A percentile compares a stretch with the other conserved stretches of the same genome.
These are phyloP conservation scores for Ditula angustiorana DNA, from an alignment of 2,888 invertebrate species.

Conservation along the genomic window DNA sequence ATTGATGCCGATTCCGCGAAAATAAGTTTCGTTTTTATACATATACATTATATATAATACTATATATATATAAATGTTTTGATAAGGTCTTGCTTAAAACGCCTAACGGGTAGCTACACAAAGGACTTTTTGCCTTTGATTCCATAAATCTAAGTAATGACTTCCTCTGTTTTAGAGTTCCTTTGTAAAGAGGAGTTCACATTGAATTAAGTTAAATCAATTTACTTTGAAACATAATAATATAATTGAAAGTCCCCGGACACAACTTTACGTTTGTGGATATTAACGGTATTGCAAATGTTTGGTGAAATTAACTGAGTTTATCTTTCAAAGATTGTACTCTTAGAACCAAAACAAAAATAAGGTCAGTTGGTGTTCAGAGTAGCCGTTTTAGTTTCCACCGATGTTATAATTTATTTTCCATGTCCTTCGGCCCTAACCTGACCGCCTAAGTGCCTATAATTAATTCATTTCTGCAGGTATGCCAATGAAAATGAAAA, in stretches of 20 bases:
- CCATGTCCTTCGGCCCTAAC: too few species aligned
- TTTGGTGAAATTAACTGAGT: background rate
- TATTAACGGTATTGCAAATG: background rate
- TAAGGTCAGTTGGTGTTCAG: too few species aligned
- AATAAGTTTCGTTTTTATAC: background rate
- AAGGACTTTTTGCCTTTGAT: slow-evolving; percentile 57
- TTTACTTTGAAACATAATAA: background rate
- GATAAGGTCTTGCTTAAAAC: slow-evolving; percentile 31
- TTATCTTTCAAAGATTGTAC: background rate
- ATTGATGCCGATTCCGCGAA: background rate
- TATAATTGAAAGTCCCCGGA: slow-evolving; percentile 3
- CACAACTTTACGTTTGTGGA: background rate
- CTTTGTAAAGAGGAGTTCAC: slow-evolving; percentile 24
- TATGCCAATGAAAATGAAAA: too few species aligned
- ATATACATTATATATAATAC: background rate
- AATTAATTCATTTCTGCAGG: too few species aligned
- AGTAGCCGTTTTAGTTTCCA: too few species aligned
- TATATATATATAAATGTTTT: slow-evolving; percentile 8
- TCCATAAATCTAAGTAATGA: slow-evolving; percentile 80
- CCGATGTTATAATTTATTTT: too few species aligned
- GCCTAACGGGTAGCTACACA: slow-evolving; percentile 45
- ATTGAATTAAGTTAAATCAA: background rate
- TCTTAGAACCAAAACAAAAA: background rate
- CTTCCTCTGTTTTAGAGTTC: slow-evolving; percentile 66
- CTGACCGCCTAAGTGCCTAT: too few species aligned